Evolutionary conservation across 2,797 vertebrate species (phyloP), one percentile per base, ranked within the genome.

Genomic region (Gambelia wislizenii): DNA sequence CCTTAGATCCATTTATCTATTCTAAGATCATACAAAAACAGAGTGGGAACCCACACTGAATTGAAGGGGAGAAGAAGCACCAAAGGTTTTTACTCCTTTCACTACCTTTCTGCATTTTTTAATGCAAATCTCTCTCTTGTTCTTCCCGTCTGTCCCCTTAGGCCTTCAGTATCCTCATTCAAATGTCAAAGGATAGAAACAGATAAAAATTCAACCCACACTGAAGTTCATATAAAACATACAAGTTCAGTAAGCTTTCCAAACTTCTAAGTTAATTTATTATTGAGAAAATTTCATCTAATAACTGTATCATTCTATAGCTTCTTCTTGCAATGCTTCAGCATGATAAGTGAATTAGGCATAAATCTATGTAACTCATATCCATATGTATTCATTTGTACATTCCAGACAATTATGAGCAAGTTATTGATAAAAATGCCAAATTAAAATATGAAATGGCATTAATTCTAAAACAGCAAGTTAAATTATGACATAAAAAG

Each of bases 401-500:
- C 49, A 81, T 72, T 87, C 64, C 33, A 72, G 84, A 75, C 5
- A 47, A 87, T 75, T 30, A 49, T 27, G 25, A 87, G 9, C 12
- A 61, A 52, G 49, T 33, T 77, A 74, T 30, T 47, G n/a, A 20
- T 64, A 44, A 72, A 72, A 22, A 49, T n/a, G 47, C 33, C 64
- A 67, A 76, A 25, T 56, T 61, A 76, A 54, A 81, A 75, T 20
- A 39, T 8, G 16, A 64, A 52, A 30, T 16, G 74, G 49, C 30
- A 59, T 20, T 69, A 54, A 81, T 47, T 59, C 44, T 52, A 81
- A 52, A 52, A 39, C 0, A 56, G 3, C 27, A 25, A 77, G 49
- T 85, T 67, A 56, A 70, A 84, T 27, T 85, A 76, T 77, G 22
- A 82, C 47, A 91, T 44, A 89, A 85, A 72, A 90, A 83, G 47